Base-by-base conservation (phyloP, 2,888 invertebrate species). In the Drosophila mimica region DNA sequence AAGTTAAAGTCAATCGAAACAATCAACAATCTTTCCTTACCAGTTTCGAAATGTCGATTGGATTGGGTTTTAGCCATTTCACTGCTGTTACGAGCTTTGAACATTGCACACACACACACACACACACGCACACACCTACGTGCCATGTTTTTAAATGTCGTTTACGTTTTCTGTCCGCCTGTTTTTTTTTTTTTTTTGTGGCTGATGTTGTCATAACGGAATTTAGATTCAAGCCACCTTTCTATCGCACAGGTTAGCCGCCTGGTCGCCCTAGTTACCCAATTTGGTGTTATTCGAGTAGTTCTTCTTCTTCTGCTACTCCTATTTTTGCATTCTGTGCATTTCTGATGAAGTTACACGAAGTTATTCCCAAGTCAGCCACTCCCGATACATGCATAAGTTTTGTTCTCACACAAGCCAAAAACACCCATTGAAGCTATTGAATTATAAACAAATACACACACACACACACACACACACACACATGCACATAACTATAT, bases 131-230 rank as follows among this genome's bases (percentile, higher is more conserved):
- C 56, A 65, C 72, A 62, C 72, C 66, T 66, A 75, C 86, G 81
- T 82, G 81, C 20, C 31, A 30, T 30, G 76, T 34, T 70, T 81
- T 25, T 20, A 62, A 80, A 74, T 66, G 62, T 33, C 53, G 51
- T 51, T 61, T 62, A 54, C 53, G 34, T 28, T 56, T 34, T 25
- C 13, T n/a, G n/a, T 9, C 40, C 9, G 40, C 40, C 40, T n/a
- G 9, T n/a, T 25, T 25, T 25, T 25, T 25, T 25, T 25, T 25
- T 25, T 25, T 25, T 25, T 25, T 40, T 60, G 34, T 30, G 43
- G 33, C 51, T 38, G 74, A 64, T 70, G 76, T 73, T 76, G 83
- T 68, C 86, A 85, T 85, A 81, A 73, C 72, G 83, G 80, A 43
- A 72, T 67, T 66, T 52, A 53, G 51, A 74, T 74, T 61, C 48